Evolutionary conservation across 2,797 vertebrate species (phyloP), one percentile per base, ranked within the genome.

Genomic region (Acipenser ruthenus): DNA sequence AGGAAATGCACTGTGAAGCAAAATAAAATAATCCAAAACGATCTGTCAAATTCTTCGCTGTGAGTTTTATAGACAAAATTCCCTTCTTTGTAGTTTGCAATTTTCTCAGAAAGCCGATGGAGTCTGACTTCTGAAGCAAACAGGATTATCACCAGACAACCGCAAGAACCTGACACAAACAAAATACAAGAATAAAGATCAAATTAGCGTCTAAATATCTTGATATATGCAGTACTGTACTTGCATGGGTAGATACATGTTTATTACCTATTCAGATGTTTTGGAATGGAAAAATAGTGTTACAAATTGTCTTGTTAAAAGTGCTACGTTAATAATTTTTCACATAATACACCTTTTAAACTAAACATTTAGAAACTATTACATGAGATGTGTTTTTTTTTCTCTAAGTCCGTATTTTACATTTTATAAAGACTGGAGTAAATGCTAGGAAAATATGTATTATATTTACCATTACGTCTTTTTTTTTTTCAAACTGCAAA

Each of bases 101-200:
- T 94, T 64, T 86, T 92, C 62, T 95, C 91, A 0, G 94, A 92
- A 18, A 98, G 88, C 49, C 75, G 90, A 49, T 92, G 88, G 50
- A 96, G 76, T 69, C 93, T 96, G 73, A 97, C 93, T 79, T 98
- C 96, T 0, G 91, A 92, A 2, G 89, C 91, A 71, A 95, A 97
- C 60, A 98, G 79, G 37, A 93, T 83, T 88, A 97, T 84, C 73
- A 95, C 89, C 70, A 98, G 83, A 70, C 88, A 90, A 12, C 92
- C 87, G 7, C 91, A 92, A 72, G 88, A 80, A 71, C 94, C 96
- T 98, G 77, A 51, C 6, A 67, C 15, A 68, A 50, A 55, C 15
- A 37, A 11, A n/a, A 12, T 11, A 52, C 48, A 7, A 50, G 12
- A 67, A 66, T 7, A 23, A 59, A 65, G 10, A 63, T 11, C 4